Base-by-base conservation (phyloP, 1,140 invertebrate genomes). In the Lineus longissimus region DNA sequence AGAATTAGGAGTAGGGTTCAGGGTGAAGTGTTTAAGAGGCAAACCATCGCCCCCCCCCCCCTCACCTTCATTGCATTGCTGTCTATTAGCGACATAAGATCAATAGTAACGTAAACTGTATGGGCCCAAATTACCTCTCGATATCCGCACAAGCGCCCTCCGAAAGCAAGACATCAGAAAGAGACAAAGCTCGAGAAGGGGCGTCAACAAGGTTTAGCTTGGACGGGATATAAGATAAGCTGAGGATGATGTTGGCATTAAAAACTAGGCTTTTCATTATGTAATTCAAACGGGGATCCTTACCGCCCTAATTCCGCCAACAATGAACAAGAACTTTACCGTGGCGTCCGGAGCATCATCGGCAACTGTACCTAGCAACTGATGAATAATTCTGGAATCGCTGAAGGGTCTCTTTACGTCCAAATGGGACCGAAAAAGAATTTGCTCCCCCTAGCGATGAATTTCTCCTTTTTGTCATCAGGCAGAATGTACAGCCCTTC, bases 401-500 rank as follows among this genome's bases (percentile, higher is more conserved):
- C n/a, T n/a, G n/a, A n/a, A n/a, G n/a, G n/a, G n/a, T n/a, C n/a
- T n/a, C n/a, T n/a, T n/a, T n/a, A 68, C 9, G 54, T 57, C 36
- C 2, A 62, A 45, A 2, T 15, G 15, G n/a, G 22, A n/a, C 17
- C 11, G 7, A 23, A 2, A 13, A 11, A 66, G 41, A 17, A 67
- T 64, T 22, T 54, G 2, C 31, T 61, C 62, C 29, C 63, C 62
- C n/a, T 62, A 40, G 54, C 15, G 15, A 30, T 58, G 43, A n/a
- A 63, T 61, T 25, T 55, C 62, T 2, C 11, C 19, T 54, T 68
- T 33, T 68, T 65, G 7, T 68, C 62, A 31, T 45, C 43, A 22
- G 66, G 66, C 11, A 68, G 30, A 11, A 64, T 29, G 43, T n/a
- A n/a, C n/a, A n/a, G n/a, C n/a, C n/a, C n/a, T n/a, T n/a, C n/a